Evolutionary conservation across 2,888 invertebrate species (phyloP), one percentile per base, ranked within the genome.

Genomic region (Megastigmus dorsalis): DNA sequence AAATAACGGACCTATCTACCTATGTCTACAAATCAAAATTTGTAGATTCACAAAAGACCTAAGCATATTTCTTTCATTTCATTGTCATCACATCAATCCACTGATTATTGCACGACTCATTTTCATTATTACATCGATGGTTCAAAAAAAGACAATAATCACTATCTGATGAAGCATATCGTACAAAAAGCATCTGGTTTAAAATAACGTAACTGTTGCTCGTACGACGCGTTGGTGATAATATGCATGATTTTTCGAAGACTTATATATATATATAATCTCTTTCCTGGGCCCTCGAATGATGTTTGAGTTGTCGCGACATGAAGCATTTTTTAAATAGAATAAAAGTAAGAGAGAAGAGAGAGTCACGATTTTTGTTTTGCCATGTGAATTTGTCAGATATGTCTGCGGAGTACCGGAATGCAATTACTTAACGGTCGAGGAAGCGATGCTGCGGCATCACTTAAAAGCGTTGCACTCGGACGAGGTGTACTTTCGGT

Each of bases 391-490:
- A 57, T 73, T 67, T 67, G 67, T 66, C 75, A 90, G 95, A 28
- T 94, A 91, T 84, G 92, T 93, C 0, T 96, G 96, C 84, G 93
- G 94, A 7, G 93, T 93, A 0, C 86, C 89, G 23, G 91, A 89
- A 75, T 95, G 95, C 86, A 90, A 90, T 72, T 95, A 94, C 86
- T 90, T 93, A 45, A 93, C 94, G 0, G 90, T 92, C 0, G 93
- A 93, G 81, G 95, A 94, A 80, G 90, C 89, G 7, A 93, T 93
- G 91, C 89, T 95, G 52, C 91, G 92, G 23, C 90, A 91, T 80
- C 95, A 95, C 85, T 90, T 95, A 87, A 91, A 91, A 78, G 92
- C 94, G 0, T 88, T 95, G 59, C 95, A 95, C 84, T 88, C 90
- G 1, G 91, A 91, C 26, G 90, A 92, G 50, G 88, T 84, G 20